These are phyloP conservation scores for Dreissena rostriformis DNA, from an alignment of 1,140 invertebrate genomes.

Conservation along the genomic window DNA sequence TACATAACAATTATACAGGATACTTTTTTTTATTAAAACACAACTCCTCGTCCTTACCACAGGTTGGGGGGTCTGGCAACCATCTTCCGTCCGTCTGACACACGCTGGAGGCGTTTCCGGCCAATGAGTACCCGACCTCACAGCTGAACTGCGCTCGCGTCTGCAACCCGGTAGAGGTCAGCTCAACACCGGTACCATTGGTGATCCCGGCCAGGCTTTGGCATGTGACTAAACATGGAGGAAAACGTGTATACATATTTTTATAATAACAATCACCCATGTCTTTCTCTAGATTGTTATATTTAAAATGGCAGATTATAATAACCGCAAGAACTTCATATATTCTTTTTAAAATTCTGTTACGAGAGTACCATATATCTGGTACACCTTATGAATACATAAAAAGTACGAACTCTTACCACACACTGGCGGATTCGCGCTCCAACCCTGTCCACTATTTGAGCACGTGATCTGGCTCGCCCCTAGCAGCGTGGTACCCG, in stretches of 20 bases:
- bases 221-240: too few relatives aligned
- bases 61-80: slow-evolving; percentile 2
- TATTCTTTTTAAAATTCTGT: too few relatives aligned
- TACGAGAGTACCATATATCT: too few relatives aligned
- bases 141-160: slow-evolving; percentile 26
- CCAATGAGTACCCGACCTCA: slow-evolving; percentile 38
- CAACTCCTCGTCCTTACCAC: slow-evolving; percentile 12
- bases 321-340: too few relatives aligned
- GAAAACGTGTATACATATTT: too few relatives aligned
- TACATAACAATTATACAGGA: too few relatives aligned
- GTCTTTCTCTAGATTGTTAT: too few relatives aligned
- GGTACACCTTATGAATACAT: not conserved
- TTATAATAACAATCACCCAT: too few relatives aligned
- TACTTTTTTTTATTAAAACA: too few relatives aligned
- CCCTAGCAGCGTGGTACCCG: slow-evolving; percentile 32
- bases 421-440: slow-evolving; percentile 12
- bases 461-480: not conserved
- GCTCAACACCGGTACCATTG: not conserved
- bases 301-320: too few relatives aligned
- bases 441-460: slow-evolving; percentile 19
- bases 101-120: not conserved
- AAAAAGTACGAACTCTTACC: slow-evolving; percentile 5
- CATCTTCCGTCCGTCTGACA: slow-evolving; percentile 26
- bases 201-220: not conserved
- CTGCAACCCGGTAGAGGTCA: slow-evolving; percentile 15